Percentiles rank a stretch among this genome's conserved stretches.
Evolutionary conservation across 2,888 invertebrate genomes (phyloP).

Genomic region (Drosophila differens): DNA sequence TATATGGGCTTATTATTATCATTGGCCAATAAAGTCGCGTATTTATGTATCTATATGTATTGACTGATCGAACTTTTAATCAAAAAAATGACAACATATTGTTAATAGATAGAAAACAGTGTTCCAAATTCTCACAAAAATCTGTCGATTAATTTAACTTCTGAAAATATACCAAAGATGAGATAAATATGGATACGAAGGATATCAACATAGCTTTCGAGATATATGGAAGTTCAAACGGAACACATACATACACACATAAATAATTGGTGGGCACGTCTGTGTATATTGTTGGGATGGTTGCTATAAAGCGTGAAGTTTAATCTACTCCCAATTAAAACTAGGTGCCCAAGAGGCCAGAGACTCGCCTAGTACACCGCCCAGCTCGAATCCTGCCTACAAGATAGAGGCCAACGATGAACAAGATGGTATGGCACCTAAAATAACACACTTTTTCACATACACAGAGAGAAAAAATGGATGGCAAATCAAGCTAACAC

Average conservation of each 20-base stretch:
- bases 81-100: not conserved
- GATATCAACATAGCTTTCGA: not conserved
- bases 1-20: not conserved
- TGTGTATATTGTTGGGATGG: not conserved
- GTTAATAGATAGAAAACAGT: not conserved
- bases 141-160: not conserved
- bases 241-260: conserved; percentile 5
- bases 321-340: conserved; percentile 21
- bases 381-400: conserved; percentile 85
- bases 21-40: not conserved
- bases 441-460: not conserved
- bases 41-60: not conserved
- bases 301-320: conserved; percentile 6
- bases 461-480: not conserved
- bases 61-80: not conserved
- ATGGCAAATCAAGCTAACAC: not conserved
- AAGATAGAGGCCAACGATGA: conserved; percentile 84
- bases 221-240: no score
- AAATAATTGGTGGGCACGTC: not conserved
- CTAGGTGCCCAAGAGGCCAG: conserved; percentile 84
- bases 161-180: not conserved
- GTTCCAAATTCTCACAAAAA: not conserved
- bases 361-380: conserved; percentile 85
- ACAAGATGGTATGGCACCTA: conserved; percentile 79
- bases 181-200: not conserved